Base-by-base conservation (phyloP, 2,113 vertebrate species). In the Carettochelys insculpta region DNA sequence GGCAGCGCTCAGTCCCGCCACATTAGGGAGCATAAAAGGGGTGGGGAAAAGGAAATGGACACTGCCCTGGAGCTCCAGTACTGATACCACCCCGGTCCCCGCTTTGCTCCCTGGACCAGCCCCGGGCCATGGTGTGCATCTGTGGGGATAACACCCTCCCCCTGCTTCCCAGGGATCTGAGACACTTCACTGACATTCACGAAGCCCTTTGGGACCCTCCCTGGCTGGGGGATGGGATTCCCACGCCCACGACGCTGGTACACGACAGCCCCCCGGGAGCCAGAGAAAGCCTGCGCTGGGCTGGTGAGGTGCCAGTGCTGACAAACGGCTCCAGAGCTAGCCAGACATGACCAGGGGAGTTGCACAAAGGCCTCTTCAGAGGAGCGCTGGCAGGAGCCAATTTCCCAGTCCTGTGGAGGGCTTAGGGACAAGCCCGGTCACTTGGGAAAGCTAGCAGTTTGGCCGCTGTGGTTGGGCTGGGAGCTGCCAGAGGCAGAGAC, bases 41-140 rank as follows among this genome's bases (percentile, higher is more conserved):
- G n/a, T n/a, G n/a, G n/a, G n/a, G n/a, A n/a, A n/a, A n/a, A n/a
- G n/a, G n/a, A n/a, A n/a, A n/a, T n/a, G n/a, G n/a, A 50, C 8
- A 14, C 48, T 50, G 48, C 31, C 38, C 71, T 11, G 8, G 71
- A 27, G 43, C 43, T 75, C 71, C 41, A 41, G 38, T 27, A 13
- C 25, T 41, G 45, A 27, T 25, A 13, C 71, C 25, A 75, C 41
- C 71, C 45, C 71, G 43, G 61, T 27, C 71, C 45, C 71, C 27
- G 61, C 27, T 1, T 0, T 12, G 27, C 1, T 5, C 45, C 3
- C 1, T 0, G 1, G 27, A 86, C 51, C 24, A 75, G n/a, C n/a
- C n/a, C n/a, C n/a, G n/a, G 17, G 61, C 34, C 61, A 34, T 0
- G 0, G 43, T n/a, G n/a, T n/a, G n/a, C n/a, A n/a, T n/a, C n/a